Conservation (phyloP, 2,113 vertebrate genomes). For the Gallinago media region DNA sequence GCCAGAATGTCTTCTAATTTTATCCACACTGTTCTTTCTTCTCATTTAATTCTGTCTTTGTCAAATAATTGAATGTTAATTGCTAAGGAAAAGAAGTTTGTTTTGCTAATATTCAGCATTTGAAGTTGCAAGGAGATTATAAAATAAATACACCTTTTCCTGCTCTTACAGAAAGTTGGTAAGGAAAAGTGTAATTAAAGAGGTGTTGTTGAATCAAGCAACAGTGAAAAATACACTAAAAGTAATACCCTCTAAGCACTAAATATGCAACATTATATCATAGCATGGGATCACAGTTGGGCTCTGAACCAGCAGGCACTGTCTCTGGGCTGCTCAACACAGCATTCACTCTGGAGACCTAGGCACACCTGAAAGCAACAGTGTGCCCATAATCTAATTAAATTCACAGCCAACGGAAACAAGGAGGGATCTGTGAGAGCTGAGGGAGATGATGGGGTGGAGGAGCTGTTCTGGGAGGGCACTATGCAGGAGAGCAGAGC, state of each 20-base stretch:
- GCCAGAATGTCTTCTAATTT: background rate
- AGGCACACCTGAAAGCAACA: no score
- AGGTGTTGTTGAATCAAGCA: background rate
- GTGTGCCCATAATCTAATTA: no score
- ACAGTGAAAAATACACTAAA: background rate
- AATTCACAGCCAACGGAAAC: no score
- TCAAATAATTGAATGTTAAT: conserved; percentile 4
- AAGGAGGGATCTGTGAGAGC: no score
- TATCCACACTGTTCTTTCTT: background rate
- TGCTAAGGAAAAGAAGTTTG: background rate
- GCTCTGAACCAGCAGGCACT: background rate
- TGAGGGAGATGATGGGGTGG: no score
- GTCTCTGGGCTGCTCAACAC: no score
- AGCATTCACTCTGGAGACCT: no score
- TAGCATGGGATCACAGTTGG: no score
- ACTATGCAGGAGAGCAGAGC: background rate
- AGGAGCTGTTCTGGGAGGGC: no score
- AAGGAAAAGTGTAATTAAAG: background rate
- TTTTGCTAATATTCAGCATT: conserved; percentile 1
- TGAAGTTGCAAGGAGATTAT: background rate
- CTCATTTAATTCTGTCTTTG: conserved; percentile 20
- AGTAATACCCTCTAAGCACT: background rate
- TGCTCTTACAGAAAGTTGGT: background rate
- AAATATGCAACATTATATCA: background rate
- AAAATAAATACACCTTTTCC: background rate